Evolutionary conservation across 2,113 vertebrate genomes (phyloP).

Genomic region (Crotalus viridis): DNA sequence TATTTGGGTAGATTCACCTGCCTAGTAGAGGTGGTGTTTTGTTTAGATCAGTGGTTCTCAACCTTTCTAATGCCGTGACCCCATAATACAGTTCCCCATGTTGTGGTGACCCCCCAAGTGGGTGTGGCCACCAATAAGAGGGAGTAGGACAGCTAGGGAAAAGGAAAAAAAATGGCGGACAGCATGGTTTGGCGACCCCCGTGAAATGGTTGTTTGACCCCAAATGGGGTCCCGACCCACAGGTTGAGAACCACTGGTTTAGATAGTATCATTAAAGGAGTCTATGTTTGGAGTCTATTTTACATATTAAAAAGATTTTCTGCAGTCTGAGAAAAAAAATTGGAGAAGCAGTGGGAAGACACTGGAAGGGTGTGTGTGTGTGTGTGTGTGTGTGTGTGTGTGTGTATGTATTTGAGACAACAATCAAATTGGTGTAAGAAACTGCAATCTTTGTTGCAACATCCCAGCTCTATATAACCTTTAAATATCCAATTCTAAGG

Average conservation of each 20-base stretch:
- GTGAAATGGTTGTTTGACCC: too few species aligned
- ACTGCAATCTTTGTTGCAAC: not conserved
- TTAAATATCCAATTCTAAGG: not conserved
- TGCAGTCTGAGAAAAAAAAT: not conserved
- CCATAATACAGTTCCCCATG: too few species aligned
- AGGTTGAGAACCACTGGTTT: too few species aligned
- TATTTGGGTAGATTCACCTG: too few species aligned
- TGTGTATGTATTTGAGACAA: not conserved
- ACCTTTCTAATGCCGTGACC: too few species aligned
- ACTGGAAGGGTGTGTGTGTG: not conserved
- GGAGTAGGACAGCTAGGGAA: too few species aligned
- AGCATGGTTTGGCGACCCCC: too few species aligned
- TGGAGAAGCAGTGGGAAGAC: not conserved
- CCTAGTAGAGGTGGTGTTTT: not conserved
- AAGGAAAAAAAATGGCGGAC: too few species aligned
- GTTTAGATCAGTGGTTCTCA: not conserved
- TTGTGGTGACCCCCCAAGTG: too few species aligned
- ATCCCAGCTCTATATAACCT: not conserved
- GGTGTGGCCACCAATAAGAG: too few species aligned
- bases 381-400: not conserved
- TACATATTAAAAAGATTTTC: not conserved
- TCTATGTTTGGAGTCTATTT: not conserved
- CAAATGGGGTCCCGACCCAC: too few species aligned
- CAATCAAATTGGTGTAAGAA: not conserved
- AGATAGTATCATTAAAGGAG: not conserved